Base-by-base conservation (phyloP, 2,888 invertebrate genomes). In the Thera obeliscata region DNA sequence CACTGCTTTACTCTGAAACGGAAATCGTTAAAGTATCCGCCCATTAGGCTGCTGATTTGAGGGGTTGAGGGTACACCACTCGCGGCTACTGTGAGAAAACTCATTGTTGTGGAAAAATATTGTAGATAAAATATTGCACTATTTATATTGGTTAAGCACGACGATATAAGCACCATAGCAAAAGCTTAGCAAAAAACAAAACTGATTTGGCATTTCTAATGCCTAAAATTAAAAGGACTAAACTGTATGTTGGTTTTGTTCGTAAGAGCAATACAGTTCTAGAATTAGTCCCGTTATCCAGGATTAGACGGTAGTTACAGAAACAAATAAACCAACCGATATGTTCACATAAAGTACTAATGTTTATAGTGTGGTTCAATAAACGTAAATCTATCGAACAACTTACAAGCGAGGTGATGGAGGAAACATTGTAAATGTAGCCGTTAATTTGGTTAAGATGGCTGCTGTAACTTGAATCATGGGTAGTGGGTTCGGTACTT, bases 1-100 rank as follows among this genome's bases (percentile, higher is more conserved):
- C 81, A 76, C 79, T 74, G 82, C 79, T 82, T 83, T 78, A 78
- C 75, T 75, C 76, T 75, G 70, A 74, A 80, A 78, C 79, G 79
- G 81, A 78, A 79, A 74, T 81, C 78, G 80, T 84, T 81, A 78
- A 79, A 80, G 75, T 75, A 74, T 72, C 72, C 72, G 71, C 52
- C 77, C 78, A 78, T 80, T 81, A 78, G 74, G 67, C 61, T 61
- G 64, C 59, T 70, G 72, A 70, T 67, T 68, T 58, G 70, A 64
- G 66, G 67, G 69, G 63, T 57, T 38, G 66, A 36, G 58, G 36
- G 43, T 43, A 49, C 50, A 50, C 52, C 56, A 54, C 9, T 60
- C 60, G 58, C 9, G 59, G 52, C 50, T 52, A n/a, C 59, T 65
- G 68, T 68, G 65, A 57, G 65, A 69, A 69, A 55, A 59, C 54